Evolutionary conservation across 2,113 vertebrate genomes (phyloP).

Genomic region (Rhineura floridana): DNA sequence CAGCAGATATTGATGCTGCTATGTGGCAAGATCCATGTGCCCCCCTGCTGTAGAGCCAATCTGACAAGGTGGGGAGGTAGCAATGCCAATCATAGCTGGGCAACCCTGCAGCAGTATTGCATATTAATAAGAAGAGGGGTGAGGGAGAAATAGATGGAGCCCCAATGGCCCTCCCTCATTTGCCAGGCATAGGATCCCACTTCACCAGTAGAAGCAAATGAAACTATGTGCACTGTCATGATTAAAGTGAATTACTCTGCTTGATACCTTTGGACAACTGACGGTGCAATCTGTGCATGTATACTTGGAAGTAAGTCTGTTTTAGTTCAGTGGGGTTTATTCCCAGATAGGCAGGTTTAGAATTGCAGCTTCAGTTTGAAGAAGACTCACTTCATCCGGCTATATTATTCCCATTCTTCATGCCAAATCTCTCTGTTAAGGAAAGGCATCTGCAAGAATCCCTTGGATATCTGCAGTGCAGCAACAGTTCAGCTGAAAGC

Average conservation of each 20-base stretch:
- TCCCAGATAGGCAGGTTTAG: neutral
- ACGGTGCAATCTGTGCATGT: neutral
- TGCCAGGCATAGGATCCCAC: neutral
- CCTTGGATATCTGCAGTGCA: neutral
- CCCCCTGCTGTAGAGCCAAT: neutral
- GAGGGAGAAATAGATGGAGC: neutral
- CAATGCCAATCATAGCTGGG: neutral
- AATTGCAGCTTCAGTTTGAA: neutral
- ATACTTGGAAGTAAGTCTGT: neutral
- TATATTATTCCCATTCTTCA: neutral
- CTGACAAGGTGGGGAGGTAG: neutral
- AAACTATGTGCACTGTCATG: neutral
- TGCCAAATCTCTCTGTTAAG: neutral
- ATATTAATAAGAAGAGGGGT: neutral
- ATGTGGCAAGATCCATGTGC: neutral
- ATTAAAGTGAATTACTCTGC: neutral
- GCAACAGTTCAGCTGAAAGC: neutral
- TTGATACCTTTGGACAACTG: neutral
- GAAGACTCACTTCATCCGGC: neutral
- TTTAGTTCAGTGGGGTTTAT: neutral
- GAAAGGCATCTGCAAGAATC: neutral
- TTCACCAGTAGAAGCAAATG: neutral
- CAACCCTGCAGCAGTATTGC: neutral
- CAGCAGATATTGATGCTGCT: neutral
- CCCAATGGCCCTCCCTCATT: neutral